Base-by-base conservation (phyloP, 2,797 vertebrate species). In the Percopsis omiscomaycus region DNA sequence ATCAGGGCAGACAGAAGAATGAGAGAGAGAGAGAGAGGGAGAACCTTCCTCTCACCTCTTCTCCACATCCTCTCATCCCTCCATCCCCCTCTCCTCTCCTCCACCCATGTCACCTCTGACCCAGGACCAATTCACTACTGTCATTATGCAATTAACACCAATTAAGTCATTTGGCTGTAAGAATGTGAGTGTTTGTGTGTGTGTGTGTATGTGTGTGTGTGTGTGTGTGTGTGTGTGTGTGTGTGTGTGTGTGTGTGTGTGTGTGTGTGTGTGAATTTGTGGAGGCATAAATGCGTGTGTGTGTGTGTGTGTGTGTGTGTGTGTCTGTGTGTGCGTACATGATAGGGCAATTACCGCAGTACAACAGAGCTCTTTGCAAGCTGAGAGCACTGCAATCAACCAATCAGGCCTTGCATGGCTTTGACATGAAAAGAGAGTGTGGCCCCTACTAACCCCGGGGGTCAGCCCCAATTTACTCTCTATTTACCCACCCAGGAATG, bases 141-240 rank as follows among this genome's bases (percentile, higher is more conserved):
- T 94, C 94, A 96, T 98, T 97, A 95, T 90, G 89, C 90, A 95
- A 97, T 97, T 96, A 97, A 96, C 95, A 95, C 92, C 93, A 96
- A 95, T 96, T 96, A 95, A 95, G 94, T 93, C 93, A 95, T 97
- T 95, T 94, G 92, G 91, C 88, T 91, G 88, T 91, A 93, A 88
- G 87, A 89, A 91, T 90, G 93, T 90, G 88, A 90, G 86, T 92
- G 86, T 89, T 87, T 90, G 85, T 92, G 86, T 67, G 29, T 75
- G 32, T 64, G 32, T 29, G 32, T 15, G 32, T 14, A 37, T 49
- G 64, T 62, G 29, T 52, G 56, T 68, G 61, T 68, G 53, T 69
- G 57, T 75, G 75, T 75, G 69, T 77, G 68, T 74, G 61, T 90
- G 87, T 91, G 84, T 92, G 86, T 72, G 29, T 77, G 8, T 61